Evolutionary conservation across 2,888 invertebrate species (phyloP), one percentile per base, ranked within the genome.

Genomic region (Endomychus coccineus): DNA sequence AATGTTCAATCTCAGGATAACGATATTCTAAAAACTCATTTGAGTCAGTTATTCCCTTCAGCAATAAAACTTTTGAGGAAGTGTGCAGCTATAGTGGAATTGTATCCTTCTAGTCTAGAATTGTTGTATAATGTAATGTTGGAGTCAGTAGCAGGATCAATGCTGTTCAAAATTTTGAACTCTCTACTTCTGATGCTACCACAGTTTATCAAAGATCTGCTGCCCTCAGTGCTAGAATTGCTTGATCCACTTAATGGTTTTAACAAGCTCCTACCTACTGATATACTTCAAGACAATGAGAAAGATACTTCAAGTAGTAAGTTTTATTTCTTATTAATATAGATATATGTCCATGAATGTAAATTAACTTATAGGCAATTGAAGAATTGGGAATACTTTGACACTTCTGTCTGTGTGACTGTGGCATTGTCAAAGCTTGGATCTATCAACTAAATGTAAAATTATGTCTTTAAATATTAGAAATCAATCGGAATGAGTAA

Each of bases 151-250:
- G 70, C 72, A 3, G 77, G 77, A 1, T 67, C 72, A 4, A 74
- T 76, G 70, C 52, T 77, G 42, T 69, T 71, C 15, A 71, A 75
- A 52, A 62, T 76, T 13, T 48, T 77, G 5, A 72, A 71, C 52
- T 69, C 75, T 0, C 57, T 77, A 44, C 58, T 77, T 11, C 56
- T 77, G 36, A 61, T 75, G 43, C 71, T 73, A 1, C 64, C 69
- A n/a, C 35, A 50, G 3, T 59, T 53, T 40, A 55, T 67, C 4
- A 62, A 62, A 42, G 52, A 59, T 10, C 46, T 69, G 13, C 53
- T 70, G 16, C 56, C 57, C 2, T 48, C 58, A 32, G 51, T 71
- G 16, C 49, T 70, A 21, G 56, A 59, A n/a, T 51, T 68, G 25
- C 51, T 70, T 39, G 52, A 60, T 10, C 58, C 67, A 0, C 50